Base-by-base conservation (phyloP, 2,797 vertebrate genomes). In the Acanthurus lineatus region DNA sequence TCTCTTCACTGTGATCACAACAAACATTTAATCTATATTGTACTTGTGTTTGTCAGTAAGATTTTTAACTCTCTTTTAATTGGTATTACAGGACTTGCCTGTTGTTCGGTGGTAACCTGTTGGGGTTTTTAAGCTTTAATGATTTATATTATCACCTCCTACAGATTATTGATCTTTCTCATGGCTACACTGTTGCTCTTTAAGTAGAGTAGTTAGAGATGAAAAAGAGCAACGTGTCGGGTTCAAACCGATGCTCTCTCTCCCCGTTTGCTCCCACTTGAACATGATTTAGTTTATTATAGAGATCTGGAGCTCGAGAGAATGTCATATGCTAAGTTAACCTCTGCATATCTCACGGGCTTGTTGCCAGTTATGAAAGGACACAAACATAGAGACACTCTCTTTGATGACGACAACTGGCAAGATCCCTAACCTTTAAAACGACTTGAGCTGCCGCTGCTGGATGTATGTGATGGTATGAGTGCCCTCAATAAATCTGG, bases 251-350 rank as follows among this genome's bases (percentile, higher is more conserved):
- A n/a, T 69, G 76, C 81, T 76, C 79, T 86, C 63, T 82, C 79
- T 76, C 68, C 44, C 69, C 32, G 60, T 60, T 32, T 0, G 25
- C 86, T 89, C 83, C 80, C 67, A 77, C 87, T 89, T 91, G 81
- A 86, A 79, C 84, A 45, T 79, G 86, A 91, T 91, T 91, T 87
- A 79, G 68, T 91, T 90, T 83, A 86, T 89, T 83, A 80, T 60
- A 74, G 77, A 80, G 78, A 88, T 83, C 79, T 58, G 22, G 57
- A 32, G 81, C 88, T 62, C 78, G 69, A 66, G 88, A 92, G 88
- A 94, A 94, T 89, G 92, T 94, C 91, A 92, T 92, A 94, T 94
- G 92, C 91, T 89, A 92, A 94, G 89, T 90, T 92, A 92, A 93
- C 94, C 94, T 94, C 91, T 89, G 86, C 85, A 79, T 77, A 86